Percentiles rank a stretch among this genome's conserved stretches.
Evolutionary conservation across 2,113 vertebrate species (phyloP).

Genomic region (Cinclus cinclus): DNA sequence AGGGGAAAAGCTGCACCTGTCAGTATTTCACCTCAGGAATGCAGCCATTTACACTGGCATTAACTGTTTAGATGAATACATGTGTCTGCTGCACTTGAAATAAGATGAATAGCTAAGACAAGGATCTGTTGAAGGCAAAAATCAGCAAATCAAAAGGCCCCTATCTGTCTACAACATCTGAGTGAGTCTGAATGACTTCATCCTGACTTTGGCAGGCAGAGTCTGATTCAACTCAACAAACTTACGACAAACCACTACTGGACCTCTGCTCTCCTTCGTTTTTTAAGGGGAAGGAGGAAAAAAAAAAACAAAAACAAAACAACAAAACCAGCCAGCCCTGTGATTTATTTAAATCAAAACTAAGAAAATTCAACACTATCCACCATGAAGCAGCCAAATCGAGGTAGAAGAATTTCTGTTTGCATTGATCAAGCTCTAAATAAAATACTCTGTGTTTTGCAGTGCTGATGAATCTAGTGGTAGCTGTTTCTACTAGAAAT

Average conservation of each 20-base stretch:
- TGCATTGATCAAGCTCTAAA: neutral
- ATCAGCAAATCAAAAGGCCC: neutral
- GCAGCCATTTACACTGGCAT: neutral
- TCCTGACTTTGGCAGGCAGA: neutral
- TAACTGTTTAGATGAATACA: neutral
- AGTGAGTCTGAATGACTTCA: neutral
- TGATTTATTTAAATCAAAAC: neutral
- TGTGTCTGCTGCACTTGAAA: neutral
- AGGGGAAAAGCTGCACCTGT: neutral
- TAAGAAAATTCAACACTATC: neutral
- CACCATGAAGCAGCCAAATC: neutral
- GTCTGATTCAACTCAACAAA: neutral
- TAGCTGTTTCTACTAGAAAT: neutral
- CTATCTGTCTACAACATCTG: neutral
- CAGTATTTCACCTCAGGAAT: neutral
- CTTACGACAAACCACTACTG: neutral
- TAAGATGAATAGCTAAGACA: neutral
- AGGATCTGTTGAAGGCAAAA: neutral
- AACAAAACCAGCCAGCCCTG: neutral
- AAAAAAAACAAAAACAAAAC: neutral
- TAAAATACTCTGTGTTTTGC: neutral
- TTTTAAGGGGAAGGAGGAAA: accelerated
- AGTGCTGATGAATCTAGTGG: neutral
- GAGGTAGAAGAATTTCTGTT: neutral
- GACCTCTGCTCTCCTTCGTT: neutral